Evolutionary conservation across 2,113 vertebrate species (phyloP), one percentile per base, ranked within the genome.

Genomic region (Gila orcuttii): DNA sequence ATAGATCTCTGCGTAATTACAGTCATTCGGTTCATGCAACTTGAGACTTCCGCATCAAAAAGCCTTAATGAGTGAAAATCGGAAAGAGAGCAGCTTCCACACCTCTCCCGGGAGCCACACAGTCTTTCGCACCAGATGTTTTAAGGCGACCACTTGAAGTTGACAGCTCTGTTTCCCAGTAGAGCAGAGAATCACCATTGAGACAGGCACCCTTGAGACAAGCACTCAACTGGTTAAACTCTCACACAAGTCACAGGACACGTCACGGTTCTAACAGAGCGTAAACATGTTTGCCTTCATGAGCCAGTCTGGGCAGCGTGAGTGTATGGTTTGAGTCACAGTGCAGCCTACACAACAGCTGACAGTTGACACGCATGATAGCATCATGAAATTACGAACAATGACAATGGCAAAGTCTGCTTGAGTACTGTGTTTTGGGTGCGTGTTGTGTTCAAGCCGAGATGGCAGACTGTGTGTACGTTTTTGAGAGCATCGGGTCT

Each of bases 201-300:
- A 68, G 31, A 31, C 62, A 31, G 19, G 15, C 62, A 52, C 80
- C 47, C 64, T 50, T 55, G 42, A 69, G 80, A 69, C 19, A 0
- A 69, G 80, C 45, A 36, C 64, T 68, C 15, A 50, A 66, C 59
- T 80, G 59, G 78, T 80, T 80, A 80, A 77, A 80, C 12, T 64
- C 47, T 36, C 69, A 10, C 69, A 23, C 6, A 62, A 45, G 33
- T 39, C 79, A 66, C 77, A 60, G 55, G 55, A 79, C 77, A 66
- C 59, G 21, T 82, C 28, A 33, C 59, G 13, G n/a, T 68, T 69
- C 3, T 28, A 33, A 50, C 45, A 23, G 45, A 52, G 45, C 45
- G 17, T 68, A 68, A 82, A 68, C 62, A 68, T 19, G 57, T 80
- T 68, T 52, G 62, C 62, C 69, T 62, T 78, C 75, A 36, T 25